A percentile compares a stretch with the other conserved stretches of the same genome.
These are phyloP conservation scores for Leiothrix lutea DNA, from an alignment of 2,113 vertebrate genomes.

Conservation along the genomic window DNA sequence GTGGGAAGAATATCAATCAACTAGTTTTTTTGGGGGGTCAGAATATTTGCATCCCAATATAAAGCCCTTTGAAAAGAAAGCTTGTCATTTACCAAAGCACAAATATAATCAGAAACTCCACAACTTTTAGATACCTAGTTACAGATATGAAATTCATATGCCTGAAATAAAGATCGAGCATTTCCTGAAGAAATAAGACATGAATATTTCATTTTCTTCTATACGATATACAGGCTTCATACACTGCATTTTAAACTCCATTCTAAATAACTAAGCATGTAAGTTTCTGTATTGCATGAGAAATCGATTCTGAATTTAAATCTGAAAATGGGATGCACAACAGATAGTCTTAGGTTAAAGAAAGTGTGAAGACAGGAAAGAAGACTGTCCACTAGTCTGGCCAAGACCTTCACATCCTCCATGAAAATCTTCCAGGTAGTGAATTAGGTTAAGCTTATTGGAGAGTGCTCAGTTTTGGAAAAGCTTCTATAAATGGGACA, in stretches of 20 bases:
- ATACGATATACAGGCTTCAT: not conserved
- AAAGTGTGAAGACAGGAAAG: not conserved
- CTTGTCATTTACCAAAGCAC: not conserved
- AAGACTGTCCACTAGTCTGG: not conserved
- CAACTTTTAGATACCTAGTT: not conserved
- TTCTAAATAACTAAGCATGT: not conserved
- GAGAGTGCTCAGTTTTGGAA: not conserved
- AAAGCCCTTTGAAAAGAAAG: not conserved
- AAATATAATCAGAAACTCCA: not conserved
- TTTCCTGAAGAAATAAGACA: not conserved
- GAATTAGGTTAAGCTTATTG: not conserved
- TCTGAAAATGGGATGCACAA: not conserved
- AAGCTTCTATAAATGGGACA: not conserved
- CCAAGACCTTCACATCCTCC: not conserved
- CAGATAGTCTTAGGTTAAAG: not conserved
- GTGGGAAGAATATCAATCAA: not conserved
- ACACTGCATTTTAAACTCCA: not conserved
- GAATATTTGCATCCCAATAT: not conserved
- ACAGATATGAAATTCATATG: not conserved
- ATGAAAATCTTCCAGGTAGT: not conserved
- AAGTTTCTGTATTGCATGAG: not conserved
- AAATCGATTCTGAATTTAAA: not conserved
- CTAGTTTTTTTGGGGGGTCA: not conserved
- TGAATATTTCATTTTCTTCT: not conserved
- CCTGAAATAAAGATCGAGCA: not conserved